Percentiles rank a stretch among this genome's conserved stretches.
Evolutionary conservation across 2,888 invertebrate species (phyloP).

Genomic region (Diarsia dahlii): DNA sequence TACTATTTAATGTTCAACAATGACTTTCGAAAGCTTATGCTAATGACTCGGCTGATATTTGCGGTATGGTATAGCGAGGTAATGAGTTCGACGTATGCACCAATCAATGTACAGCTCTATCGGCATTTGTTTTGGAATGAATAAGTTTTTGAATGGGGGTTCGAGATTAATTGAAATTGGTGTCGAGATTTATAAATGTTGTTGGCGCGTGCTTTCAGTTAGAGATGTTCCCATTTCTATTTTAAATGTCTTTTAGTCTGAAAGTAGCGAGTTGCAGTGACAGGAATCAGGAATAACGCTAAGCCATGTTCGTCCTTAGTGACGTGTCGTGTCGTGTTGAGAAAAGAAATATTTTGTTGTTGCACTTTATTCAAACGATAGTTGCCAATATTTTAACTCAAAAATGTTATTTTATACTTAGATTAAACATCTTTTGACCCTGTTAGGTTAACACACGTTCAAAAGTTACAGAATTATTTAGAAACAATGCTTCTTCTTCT

Average conservation of each 20-base stretch:
- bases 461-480: too few species aligned
- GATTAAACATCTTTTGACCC: too few species aligned
- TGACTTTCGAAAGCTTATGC: slow-evolving; percentile 29
- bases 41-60: slow-evolving; percentile 26
- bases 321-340: too few species aligned
- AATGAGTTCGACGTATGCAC: slow-evolving; percentile 44
- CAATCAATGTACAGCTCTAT: slow-evolving; percentile 35
- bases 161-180: not conserved
- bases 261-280: not conserved
- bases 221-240: too few species aligned
- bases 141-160: too few species aligned
- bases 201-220: too few species aligned
- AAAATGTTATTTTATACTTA: not conserved
- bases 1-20: not conserved
- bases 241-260: not conserved
- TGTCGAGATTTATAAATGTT: not conserved
- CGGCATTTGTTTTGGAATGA: slow-evolving; percentile 29
- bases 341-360: not conserved
- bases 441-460: not conserved
- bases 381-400: not conserved
- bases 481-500: too few species aligned
- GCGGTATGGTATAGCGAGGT: slow-evolving; percentile 32
- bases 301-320: not conserved
- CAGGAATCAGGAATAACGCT: not conserved
- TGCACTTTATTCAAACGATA: not conserved